Evolutionary conservation across 2,797 vertebrate genomes (phyloP).

Genomic region (Urocyon cinereoargenteus): DNA sequence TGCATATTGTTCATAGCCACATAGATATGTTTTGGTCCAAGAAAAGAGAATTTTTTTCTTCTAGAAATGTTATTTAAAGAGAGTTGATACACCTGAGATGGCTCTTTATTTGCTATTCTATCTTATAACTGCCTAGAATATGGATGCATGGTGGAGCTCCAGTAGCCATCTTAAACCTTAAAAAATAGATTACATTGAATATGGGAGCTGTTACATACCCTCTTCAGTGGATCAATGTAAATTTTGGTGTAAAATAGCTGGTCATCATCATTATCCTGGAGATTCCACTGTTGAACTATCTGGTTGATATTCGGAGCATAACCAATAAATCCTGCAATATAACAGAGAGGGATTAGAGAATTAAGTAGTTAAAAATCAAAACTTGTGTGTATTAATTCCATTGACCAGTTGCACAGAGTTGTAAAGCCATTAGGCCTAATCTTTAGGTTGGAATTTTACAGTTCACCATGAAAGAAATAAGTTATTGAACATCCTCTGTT

Average conservation of each 20-base stretch:
- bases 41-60: constrained; percentile 10
- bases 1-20: background rate
- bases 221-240: constrained; percentile 94
- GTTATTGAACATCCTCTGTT: background rate
- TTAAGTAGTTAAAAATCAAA: background rate
- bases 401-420: background rate
- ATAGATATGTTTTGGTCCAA: constrained; percentile 10
- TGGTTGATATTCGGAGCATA: constrained; percentile 92
- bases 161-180: background rate
- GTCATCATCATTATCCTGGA: constrained; percentile 99
- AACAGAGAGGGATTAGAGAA: background rate
- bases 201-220: constrained; percentile 89
- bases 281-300: constrained; percentile 95
- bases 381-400: background rate
- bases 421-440: background rate
- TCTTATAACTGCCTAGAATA: background rate
- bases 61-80: background rate
- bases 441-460: background rate
- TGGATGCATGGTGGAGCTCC: background rate
- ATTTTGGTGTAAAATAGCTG: constrained; percentile 99
- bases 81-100: background rate
- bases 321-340: constrained; percentile 95
- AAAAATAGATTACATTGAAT: background rate
- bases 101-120: background rate
- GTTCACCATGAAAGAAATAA: background rate